These are phyloP conservation scores for Lota lota DNA, from an alignment of 2,113 vertebrate species.

Conservation along the genomic window DNA sequence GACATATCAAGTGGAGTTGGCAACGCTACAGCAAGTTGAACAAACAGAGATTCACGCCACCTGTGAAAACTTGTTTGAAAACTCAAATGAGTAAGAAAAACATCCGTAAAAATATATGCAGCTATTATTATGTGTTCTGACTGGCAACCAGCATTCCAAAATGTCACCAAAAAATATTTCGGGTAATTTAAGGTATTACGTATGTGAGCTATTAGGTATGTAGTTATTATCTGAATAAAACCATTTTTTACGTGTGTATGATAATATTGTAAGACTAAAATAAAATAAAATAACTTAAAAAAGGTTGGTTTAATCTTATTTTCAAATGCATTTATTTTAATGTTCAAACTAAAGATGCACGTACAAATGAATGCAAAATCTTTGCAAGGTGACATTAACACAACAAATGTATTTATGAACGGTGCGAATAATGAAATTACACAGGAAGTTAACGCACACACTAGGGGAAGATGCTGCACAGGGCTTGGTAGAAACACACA, in stretches of 20 bases:
- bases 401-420: slow-evolving; percentile 12
- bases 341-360: neutral
- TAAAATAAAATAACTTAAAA: too few species aligned
- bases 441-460: slow-evolving; percentile 22
- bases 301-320: too few species aligned
- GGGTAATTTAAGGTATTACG: too few species aligned
- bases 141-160: too few species aligned
- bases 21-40: neutral
- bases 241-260: too few species aligned
- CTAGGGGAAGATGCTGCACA: slow-evolving; percentile 23
- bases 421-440: slow-evolving; percentile 36
- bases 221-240: too few species aligned
- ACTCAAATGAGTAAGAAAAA: slow-evolving; percentile 2
- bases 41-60: slow-evolving; percentile 5
- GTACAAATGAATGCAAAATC: neutral
- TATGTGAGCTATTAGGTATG: too few species aligned
- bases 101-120: slow-evolving; percentile 21
- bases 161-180: too few species aligned
- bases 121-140: too few species aligned
- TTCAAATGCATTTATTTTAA: too few species aligned
- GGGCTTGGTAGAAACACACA: slow-evolving; percentile 24
- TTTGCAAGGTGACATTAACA: neutral
- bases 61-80: too few species aligned
- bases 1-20: slow-evolving; percentile 9
- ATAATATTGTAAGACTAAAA: too few species aligned